phyloP scores from a whole-genome alignment of 2,888 invertebrate species.

The Chrysolina oricalcia region DNA sequence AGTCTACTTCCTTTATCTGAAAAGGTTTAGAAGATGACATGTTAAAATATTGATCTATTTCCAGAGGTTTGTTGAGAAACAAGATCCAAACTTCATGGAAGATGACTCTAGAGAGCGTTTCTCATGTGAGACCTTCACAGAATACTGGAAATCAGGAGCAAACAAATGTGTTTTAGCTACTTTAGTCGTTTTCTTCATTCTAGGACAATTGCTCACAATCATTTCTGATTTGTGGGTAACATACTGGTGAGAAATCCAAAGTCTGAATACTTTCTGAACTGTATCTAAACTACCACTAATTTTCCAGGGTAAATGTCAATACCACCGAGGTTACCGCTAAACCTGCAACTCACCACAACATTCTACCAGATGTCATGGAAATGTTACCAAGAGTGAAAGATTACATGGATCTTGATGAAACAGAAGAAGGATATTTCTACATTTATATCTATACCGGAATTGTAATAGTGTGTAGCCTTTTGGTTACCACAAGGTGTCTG shows the following conservation, averaged over 20 bases:
- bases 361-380: constrained; percentile 73
- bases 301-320: constrained; percentile 28
- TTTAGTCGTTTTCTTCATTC: constrained; percentile 75
- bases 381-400: not conserved
- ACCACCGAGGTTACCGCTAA: not conserved
- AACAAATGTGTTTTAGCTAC: constrained; percentile 74
- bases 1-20: not conserved
- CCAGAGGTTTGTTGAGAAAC: constrained; percentile 44
- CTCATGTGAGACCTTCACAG: constrained; percentile 73
- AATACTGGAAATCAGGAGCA: constrained; percentile 82
- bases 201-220: constrained; percentile 82
- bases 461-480: constrained; percentile 75
- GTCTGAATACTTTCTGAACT: not conserved
- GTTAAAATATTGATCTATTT: not conserved
- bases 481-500: constrained; percentile 79
- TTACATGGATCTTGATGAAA: constrained; percentile 26
- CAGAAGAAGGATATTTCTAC: constrained; percentile 34
- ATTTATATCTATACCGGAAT: constrained; percentile 55
- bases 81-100: constrained; percentile 35
- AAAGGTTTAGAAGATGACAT: too few relatives aligned
- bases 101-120: constrained; percentile 66
- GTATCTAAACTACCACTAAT: not conserved
- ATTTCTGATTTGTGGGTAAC: constrained; percentile 86
- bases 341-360: constrained; percentile 69
- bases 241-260: constrained; percentile 76